phyloP scores from a whole-genome alignment of 1,140 invertebrate species.

The Colletes latitarsis region DNA sequence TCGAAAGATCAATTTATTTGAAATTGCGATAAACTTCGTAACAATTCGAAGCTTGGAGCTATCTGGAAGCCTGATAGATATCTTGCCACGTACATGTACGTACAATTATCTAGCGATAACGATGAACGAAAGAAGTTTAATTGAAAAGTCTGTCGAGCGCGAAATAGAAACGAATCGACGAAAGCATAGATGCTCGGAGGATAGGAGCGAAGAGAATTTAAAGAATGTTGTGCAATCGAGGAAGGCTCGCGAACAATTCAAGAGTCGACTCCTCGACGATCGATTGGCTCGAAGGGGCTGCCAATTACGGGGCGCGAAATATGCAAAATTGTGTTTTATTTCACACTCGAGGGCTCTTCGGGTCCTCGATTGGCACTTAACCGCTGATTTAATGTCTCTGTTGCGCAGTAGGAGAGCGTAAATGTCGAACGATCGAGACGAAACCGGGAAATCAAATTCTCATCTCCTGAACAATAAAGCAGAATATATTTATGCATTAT shows the following conservation, averaged over 20 bases:
- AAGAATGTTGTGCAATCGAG: not conserved
- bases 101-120: too few species aligned
- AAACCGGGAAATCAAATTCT: too few species aligned
- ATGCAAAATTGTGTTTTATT: constrained; percentile 24
- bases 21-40: too few species aligned
- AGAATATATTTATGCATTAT: too few species aligned
- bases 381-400: not conserved
- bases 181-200: not conserved
- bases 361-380: not conserved
- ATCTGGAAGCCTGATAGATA: too few species aligned
- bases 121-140: too few species aligned
- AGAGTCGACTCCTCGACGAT: not conserved
- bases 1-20: too few species aligned
- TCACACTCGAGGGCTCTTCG: not conserved
- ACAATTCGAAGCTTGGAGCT: too few species aligned
- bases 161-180: too few species aligned
- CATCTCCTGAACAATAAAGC: too few species aligned
- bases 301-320: not conserved
- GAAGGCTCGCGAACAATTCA: not conserved
- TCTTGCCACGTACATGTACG: too few species aligned
- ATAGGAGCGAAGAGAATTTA: not conserved
- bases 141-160: too few species aligned
- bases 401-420: not conserved
- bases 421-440: not conserved
- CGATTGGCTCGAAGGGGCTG: not conserved